These are phyloP conservation scores for Saturnia pavonia DNA, from an alignment of 2,888 invertebrate species.

Conservation along the genomic window DNA sequence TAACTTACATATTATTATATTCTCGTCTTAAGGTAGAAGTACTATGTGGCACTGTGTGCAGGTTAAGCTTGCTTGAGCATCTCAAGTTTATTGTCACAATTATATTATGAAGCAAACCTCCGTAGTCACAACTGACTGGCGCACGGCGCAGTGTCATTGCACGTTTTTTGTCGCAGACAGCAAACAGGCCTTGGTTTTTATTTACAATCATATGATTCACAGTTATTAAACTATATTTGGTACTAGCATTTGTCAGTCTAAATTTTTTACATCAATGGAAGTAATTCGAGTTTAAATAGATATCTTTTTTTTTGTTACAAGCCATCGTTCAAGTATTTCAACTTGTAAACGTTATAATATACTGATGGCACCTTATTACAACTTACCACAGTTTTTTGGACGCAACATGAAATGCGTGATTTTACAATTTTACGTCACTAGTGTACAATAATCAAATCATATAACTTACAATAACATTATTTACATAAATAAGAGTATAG, in stretches of 20 bases:
- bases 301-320: not conserved
- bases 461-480: not conserved
- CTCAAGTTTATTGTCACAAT: not conserved
- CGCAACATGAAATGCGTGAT: not conserved
- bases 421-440: not conserved
- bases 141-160: constrained; percentile 17
- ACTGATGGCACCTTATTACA: not conserved
- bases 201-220: constrained; percentile 19
- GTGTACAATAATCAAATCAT: not conserved
- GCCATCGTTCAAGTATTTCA: not conserved
- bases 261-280: not conserved
- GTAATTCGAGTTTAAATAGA: not conserved
- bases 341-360: not conserved
- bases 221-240: constrained; percentile 16
- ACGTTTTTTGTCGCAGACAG: constrained; percentile 8
- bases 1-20: no score
- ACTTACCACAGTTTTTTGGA: not conserved
- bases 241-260: not conserved
- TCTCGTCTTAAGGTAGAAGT: no score
- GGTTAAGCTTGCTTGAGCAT: not conserved
- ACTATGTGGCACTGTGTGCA: not conserved
- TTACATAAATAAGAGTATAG: no score
- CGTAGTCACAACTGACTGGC: constrained; percentile 15
- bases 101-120: constrained; percentile 15
- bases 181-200: constrained; percentile 20